phyloP scores from a whole-genome alignment of 2,888 invertebrate genomes.

The Ptychoptera contaminata region DNA sequence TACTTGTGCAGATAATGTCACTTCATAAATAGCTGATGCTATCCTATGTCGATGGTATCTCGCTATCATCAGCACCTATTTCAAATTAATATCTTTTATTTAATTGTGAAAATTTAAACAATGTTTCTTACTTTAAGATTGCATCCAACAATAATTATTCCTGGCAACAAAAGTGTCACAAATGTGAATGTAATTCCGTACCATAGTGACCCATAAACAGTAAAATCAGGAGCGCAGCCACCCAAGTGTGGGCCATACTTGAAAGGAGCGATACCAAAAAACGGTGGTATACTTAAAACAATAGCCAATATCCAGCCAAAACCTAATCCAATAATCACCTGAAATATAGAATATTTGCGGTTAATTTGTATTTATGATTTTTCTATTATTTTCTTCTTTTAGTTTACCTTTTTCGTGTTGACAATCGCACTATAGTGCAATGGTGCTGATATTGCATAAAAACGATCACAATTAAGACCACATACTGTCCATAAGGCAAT shows the following conservation, averaged over 20 bases:
- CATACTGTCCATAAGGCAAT: slow-evolving; percentile 66
- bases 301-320: slow-evolving; percentile 50
- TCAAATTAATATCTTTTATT: slow-evolving; percentile 5
- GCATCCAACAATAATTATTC: slow-evolving; percentile 51
- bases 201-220: slow-evolving; percentile 41
- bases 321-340: slow-evolving; percentile 49
- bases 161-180: slow-evolving; percentile 49
- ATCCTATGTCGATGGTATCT: slow-evolving; percentile 68
- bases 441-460: slow-evolving; percentile 65
- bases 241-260: slow-evolving; percentile 39
- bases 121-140: slow-evolving; percentile 43
- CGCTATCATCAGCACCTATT: slow-evolving; percentile 44
- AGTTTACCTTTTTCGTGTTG: slow-evolving; percentile 46
- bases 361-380: too few species aligned
- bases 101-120: not conserved
- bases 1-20: slow-evolving; percentile 68
- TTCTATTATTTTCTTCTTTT: too few species aligned
- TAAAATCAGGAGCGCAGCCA: slow-evolving; percentile 51
- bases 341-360: slow-evolving; percentile 15
- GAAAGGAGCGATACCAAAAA: slow-evolving; percentile 42
- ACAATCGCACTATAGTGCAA: slow-evolving; percentile 64
- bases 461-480: slow-evolving; percentile 62
- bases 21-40: slow-evolving; percentile 72
- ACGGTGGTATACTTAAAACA: slow-evolving; percentile 45
- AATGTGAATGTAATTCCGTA: slow-evolving; percentile 50